Evolutionary conservation across 2,113 vertebrate genomes (phyloP), one percentile per base, ranked within the genome.

Genomic region (Psophia crepitans): DNA sequence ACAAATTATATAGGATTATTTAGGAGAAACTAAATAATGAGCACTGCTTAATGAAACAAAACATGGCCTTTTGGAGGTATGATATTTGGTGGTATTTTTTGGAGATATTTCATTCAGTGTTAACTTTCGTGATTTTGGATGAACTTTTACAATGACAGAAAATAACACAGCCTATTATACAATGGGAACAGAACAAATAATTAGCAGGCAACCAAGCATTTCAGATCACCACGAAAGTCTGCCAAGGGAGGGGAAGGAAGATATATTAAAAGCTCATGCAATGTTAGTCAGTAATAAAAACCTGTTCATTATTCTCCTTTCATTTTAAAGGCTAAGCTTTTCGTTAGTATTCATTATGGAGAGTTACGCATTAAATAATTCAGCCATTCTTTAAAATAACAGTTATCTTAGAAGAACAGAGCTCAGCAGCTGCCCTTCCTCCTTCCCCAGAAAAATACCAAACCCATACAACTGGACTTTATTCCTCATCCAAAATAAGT

Each of bases 141-240:
- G 71, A 95, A 96, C 61, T 96, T 94, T 92, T 63, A 92, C 57
- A 94, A 71, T 41, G 49, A 68, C 37, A 65, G 80, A 96, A 94
- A 81, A 93, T 87, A 81, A 92, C 69, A 74, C 58, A 80, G 88
- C 28, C 89, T 94, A 91, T 60, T 96, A 54, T 70, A 81, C 65
- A 96, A 66, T 33, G 26, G 71, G 76, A 96, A 73, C 21, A 95
- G 76, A 35, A 79, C 64, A 97, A 96, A 96, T 84, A 96, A 96
- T 87, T 94, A 96, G 90, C n/a, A 96, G 61, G 60, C 85, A 94
- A 87, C 93, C 48, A 96, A 91, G 93, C 83, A 95, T 91, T 92
- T 88, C 82, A 49, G 84, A 87, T 74, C 78, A 96, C 41, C 33
- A 84, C 58, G 61, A 70, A 74, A 91, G 87, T 68, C 69, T 92